Evolutionary conservation across 2,888 invertebrate genomes (phyloP), one percentile per base, ranked within the genome.

Genomic region (Ichneumoninae sp.): DNA sequence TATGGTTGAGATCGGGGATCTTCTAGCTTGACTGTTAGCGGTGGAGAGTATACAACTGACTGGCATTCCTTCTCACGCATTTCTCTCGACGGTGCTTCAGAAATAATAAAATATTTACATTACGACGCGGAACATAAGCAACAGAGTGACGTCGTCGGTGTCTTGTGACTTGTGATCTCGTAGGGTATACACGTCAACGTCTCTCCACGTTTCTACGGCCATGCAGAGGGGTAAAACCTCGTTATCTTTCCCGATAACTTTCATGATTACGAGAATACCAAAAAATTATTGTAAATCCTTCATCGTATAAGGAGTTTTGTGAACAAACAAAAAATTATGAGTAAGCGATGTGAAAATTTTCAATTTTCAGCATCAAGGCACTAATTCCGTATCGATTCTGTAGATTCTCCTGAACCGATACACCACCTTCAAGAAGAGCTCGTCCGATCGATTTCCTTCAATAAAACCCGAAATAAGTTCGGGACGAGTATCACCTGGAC

Each of bases 21-120:
- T 62, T 65, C 10, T 47, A 33, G n/a, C 47, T 65, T 33, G 57
- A 60, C 44, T 60, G n/a, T 40, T 33, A 50, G 47, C 62, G 6
- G 50, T 50, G 26, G 76, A 52, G 36, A 50, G 36, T 69, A 33
- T 60, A 62, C 36, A 52, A 26, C 36, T 40, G 19, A 62, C 47
- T 36, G 71, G 69, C 62, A 71, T 79, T 79, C 70, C 71, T 79
- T 79, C 79, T 79, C 79, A 79, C 79, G 79, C 70, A 40, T 71
- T 52, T 47, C 70, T 79, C 79, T 65, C 26, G 62, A 79, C 79
- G 71, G 19, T 50, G 36, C 70, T 79, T 79, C 65, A 79, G 79
- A 79, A 79, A 71, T 79, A 71, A 71, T 79, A 70, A 79, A 79
- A 79, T 79, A 79, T 79, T 79, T 79, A 79, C 79, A 62, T 79